A percentile compares a stretch with the other conserved stretches of the same genome.
phyloP scores from a whole-genome alignment of 2,888 invertebrate species.

The Chloroclysta siterata region DNA sequence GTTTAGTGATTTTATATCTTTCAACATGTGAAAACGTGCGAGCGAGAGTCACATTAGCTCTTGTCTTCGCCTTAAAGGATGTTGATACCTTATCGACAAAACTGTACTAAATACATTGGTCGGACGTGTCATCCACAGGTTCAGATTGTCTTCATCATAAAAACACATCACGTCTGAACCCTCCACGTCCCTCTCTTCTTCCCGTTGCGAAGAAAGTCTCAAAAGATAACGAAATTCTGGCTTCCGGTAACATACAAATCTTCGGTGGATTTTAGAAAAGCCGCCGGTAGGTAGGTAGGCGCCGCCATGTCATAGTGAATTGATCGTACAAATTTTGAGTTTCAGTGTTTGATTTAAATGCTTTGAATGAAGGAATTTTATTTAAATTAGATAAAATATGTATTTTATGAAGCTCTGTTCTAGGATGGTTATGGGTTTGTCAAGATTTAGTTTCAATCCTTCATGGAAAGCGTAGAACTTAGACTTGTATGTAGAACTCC shows the following conservation, averaged over 20 bases:
- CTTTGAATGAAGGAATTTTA: too few species aligned
- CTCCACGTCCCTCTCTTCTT: slow-evolving; percentile 43
- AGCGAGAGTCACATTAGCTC: too few species aligned
- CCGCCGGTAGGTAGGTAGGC: slow-evolving; percentile 22
- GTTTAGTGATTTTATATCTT: too few species aligned
- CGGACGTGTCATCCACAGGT: slow-evolving; percentile 59
- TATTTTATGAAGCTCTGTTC: too few species aligned
- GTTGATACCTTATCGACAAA: background rate
- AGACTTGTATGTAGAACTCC: background rate
- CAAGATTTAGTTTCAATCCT: too few species aligned
- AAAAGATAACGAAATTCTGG: slow-evolving; percentile 47
- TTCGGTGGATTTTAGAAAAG: slow-evolving; percentile 40
- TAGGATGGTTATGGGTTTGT: too few species aligned
- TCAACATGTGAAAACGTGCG: too few species aligned
- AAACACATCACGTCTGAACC: slow-evolving; percentile 68
- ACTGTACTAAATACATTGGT: slow-evolving; percentile 43
- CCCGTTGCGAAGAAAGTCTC: slow-evolving; percentile 47
- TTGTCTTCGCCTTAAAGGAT: too few species aligned
- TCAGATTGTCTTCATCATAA: slow-evolving; percentile 73
- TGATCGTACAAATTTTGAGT: too few species aligned
- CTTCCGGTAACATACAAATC: slow-evolving; percentile 35
- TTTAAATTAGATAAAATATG: too few species aligned
- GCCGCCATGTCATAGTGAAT: background rate
- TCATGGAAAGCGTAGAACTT: too few species aligned
- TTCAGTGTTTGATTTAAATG: slow-evolving; percentile 1